A percentile compares a stretch with the other conserved stretches of the same genome.
Evolutionary conservation across 2,797 vertebrate species (phyloP).

Genomic region (Liasis olivaceus): DNA sequence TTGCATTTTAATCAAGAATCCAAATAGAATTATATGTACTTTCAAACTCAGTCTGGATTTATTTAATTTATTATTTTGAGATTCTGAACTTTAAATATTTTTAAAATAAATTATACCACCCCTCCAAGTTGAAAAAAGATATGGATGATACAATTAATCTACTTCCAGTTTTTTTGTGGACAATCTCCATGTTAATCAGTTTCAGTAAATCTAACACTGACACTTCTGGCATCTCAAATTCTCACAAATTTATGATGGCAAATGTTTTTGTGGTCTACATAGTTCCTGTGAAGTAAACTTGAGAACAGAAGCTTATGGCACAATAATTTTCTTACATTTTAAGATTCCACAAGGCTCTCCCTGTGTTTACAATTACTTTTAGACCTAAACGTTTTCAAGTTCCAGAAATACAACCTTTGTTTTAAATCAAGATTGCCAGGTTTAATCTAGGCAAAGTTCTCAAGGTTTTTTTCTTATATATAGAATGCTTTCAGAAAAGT

Average conservation of each 20-base stretch:
- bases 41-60: neutral
- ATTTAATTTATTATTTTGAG: neutral
- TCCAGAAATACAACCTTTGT: neutral
- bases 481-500: neutral
- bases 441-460: neutral
- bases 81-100: neutral
- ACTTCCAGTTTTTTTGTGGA: neutral
- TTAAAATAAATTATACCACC: neutral
- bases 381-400: neutral
- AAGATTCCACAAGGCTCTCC: neutral
- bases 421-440: neutral
- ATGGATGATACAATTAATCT: neutral
- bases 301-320: neutral
- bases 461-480: constrained; percentile 9
- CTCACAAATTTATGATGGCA: neutral
- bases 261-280: neutral
- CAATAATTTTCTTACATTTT: neutral
- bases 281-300: neutral
- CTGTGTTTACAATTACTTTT: neutral
- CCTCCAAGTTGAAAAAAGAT: neutral
- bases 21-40: neutral
- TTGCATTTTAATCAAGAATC: neutral
- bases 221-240: neutral
- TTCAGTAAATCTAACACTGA: neutral
- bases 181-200: neutral